These are phyloP conservation scores for Pampus argenteus DNA, from an alignment of 2,797 vertebrate species.

Conservation along the genomic window DNA sequence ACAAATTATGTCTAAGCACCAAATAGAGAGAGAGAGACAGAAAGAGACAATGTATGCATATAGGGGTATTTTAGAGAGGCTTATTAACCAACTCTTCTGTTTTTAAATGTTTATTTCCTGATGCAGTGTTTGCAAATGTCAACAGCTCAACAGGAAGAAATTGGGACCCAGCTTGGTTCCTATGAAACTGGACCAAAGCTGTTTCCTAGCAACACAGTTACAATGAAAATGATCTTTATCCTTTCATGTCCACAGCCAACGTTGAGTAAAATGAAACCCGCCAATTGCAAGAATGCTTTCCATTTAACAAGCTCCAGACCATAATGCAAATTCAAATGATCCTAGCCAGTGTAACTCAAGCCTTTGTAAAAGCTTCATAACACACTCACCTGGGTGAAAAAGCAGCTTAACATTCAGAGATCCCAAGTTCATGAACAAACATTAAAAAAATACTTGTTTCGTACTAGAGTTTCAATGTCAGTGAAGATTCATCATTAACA, in stretches of 20 bases:
- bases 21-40: not conserved
- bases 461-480: conserved; percentile 39
- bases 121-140: conserved; percentile 32
- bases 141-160: conserved; percentile 44
- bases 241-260: conserved; percentile 28
- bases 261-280: conserved; percentile 15
- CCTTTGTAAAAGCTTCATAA: not conserved
- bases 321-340: conserved; percentile 1
- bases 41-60: not conserved
- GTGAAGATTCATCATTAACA: conserved; percentile 27
- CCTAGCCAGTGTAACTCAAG: not conserved
- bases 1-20: not conserved
- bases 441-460: conserved; percentile 14
- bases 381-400: conserved; percentile 51
- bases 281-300: not conserved
- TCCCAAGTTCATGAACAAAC: conserved; percentile 14
- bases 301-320: not conserved
- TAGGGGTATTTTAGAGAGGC: not conserved
- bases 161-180: conserved; percentile 1
- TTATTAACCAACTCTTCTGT: not conserved
- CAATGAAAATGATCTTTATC: conserved; percentile 34
- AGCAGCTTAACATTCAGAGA: conserved; percentile 27
- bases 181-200: conserved; percentile 36
- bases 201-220: conserved; percentile 67
- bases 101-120: conserved; percentile 28